Conservation (phyloP, 2,888 invertebrate genomes). For the Tridacna gigas region DNA sequence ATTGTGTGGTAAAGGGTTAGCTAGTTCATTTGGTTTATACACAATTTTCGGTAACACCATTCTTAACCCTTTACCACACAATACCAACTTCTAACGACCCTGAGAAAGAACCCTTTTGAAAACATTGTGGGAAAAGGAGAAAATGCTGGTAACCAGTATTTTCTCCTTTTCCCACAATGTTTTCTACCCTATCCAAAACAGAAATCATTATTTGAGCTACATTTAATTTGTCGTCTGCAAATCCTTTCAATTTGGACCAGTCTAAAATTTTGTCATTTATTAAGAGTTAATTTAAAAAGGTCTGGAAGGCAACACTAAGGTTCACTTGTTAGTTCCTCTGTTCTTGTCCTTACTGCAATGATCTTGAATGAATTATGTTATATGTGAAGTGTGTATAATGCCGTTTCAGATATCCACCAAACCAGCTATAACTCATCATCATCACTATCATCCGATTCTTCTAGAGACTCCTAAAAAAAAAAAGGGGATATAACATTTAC, state of each 20-base stretch:
- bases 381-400: neutral
- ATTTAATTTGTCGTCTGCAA: neutral
- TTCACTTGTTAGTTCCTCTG: too few species aligned
- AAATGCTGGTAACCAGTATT: neutral
- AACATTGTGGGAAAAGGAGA: neutral
- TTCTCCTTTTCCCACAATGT: neutral
- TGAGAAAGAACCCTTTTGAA: neutral
- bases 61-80: neutral
- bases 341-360: too few species aligned
- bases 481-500: neutral
- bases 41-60: too few species aligned
- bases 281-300: too few species aligned
- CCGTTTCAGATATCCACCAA: neutral
- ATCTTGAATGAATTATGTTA: too few species aligned
- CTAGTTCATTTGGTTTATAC: too few species aligned
- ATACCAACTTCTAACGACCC: neutral
- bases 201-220: neutral
- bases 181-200: neutral
- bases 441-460: conserved; percentile 94
- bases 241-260: neutral
- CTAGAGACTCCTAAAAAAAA: conserved; percentile 88
- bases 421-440: conserved; percentile 80
- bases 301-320: too few species aligned
- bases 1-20: too few species aligned
- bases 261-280: neutral